phyloP scores from a whole-genome alignment of 1,140 invertebrate genomes.

The Medauroidea extradentata region DNA sequence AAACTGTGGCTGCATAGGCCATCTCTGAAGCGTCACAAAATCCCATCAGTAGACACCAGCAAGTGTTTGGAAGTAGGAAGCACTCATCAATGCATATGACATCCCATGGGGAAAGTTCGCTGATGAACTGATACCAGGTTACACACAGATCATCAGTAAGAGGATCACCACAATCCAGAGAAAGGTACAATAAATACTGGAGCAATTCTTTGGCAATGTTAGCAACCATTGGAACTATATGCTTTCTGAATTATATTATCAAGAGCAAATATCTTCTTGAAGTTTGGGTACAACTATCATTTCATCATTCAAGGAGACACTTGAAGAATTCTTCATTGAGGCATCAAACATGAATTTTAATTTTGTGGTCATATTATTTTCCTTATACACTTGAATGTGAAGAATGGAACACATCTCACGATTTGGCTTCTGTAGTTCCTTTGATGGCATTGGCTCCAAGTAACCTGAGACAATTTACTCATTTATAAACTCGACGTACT shows the following conservation, averaged over 20 bases:
- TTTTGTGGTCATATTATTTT: conserved; percentile 16
- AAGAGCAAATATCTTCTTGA: conserved; percentile 12
- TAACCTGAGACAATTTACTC: no score
- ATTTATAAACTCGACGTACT: no score
- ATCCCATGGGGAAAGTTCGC: conserved; percentile 12
- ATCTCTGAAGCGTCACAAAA: conserved; percentile 33
- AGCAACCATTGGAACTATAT: conserved; percentile 12
- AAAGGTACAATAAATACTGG: conserved; percentile 12
- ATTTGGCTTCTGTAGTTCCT: no score
- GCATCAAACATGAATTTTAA: conserved; percentile 24
- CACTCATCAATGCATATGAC: conserved; percentile 20
- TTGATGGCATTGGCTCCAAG: no score
- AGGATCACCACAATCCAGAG: background rate
- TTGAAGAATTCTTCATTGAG: conserved; percentile 7
- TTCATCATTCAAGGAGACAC: conserved; percentile 21
- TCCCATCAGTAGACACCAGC: conserved; percentile 27
- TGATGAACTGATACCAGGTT: background rate
- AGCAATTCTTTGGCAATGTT: conserved; percentile 20
- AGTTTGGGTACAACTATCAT: conserved; percentile 15
- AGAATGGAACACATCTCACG: conserved; percentile 7
- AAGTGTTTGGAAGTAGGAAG: conserved; percentile 9
- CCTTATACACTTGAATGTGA: conserved; percentile 22
- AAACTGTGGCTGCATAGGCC: conserved; percentile 32
- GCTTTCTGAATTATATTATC: conserved; percentile 11
- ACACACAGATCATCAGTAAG: background rate